Base-by-base conservation (phyloP, 2,113 vertebrate species). In the Lasiurus borealis region DNA sequence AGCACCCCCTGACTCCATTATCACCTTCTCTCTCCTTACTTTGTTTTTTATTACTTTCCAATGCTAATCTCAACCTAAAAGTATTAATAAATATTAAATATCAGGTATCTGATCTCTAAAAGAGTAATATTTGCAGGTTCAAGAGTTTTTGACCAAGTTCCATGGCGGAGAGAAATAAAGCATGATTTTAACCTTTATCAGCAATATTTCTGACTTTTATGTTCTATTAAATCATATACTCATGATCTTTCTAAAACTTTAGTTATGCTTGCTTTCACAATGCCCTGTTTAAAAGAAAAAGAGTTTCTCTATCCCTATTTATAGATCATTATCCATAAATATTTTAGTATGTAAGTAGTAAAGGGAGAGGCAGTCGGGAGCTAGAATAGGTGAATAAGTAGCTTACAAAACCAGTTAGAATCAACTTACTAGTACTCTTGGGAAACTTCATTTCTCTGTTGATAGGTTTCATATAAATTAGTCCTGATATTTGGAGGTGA, bases 141-240 rank as follows among this genome's bases (percentile, higher is more conserved):
- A 95, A 57, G 76, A 72, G 19, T 21, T 62, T 95, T 86, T 90
- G 29, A 34, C 73, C 31, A 90, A 52, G 34, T 85, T 72, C 31
- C 31, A 36, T 1, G 18, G 21, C n/a, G 80, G 13, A 54, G 10
- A 69, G 50, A 40, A 84, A 27, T 27, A 64, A 87, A 62, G 25
- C 46, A 64, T 57, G 19, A 88, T 87, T 77, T 94, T 92, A 44
- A 91, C 31, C 21, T 19, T 81, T 11, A 78, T 85, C 34, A 62
- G 5, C 16, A 91, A 71, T 46, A 62, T 75, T 93, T 88, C 34
- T 68, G n/a, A 44, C 18, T 95, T 88, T 87, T 78, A 86, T 6
- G 40, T n/a, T 25, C 48, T 62, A n/a, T 68, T 40, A 19, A 92
- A 81, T n/a, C 57, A 52, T 62, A 50, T 3, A 40, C 59, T 57